These are phyloP conservation scores for Chloroceryle inda DNA, from an alignment of 2,797 vertebrate genomes.

Conservation along the genomic window DNA sequence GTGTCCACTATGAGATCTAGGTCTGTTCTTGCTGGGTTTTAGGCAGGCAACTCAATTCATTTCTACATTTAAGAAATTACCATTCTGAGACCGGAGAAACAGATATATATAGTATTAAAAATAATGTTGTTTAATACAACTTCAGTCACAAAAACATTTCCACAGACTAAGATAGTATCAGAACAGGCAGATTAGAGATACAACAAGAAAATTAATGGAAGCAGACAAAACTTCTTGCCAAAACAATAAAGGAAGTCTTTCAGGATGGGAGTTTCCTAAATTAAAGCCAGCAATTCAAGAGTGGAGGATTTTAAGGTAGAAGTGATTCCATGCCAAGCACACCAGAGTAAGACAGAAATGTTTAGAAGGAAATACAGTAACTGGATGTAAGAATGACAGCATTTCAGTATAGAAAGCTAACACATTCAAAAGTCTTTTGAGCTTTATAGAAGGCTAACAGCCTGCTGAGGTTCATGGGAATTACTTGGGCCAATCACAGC, in stretches of 20 bases:
- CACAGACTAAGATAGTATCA: conserved; percentile 21
- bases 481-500: not conserved
- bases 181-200: conserved; percentile 22
- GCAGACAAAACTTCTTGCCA: conserved; percentile 33
- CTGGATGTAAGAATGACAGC: not conserved
- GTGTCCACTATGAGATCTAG: not conserved
- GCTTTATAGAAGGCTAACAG: not conserved
- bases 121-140: not conserved
- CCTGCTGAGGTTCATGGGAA: not conserved
- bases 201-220: conserved; percentile 49
- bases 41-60: not conserved
- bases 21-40: not conserved
- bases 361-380: not conserved
- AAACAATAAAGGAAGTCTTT: conserved; percentile 48
- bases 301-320: not conserved
- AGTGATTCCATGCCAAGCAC: not conserved
- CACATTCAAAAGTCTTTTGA: not conserved
- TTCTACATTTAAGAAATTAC: not conserved
- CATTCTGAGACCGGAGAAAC: not conserved
- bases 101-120: not conserved
- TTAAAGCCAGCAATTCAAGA: conserved; percentile 27
- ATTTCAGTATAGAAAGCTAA: not conserved
- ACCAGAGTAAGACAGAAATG: not conserved
- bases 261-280: conserved; percentile 35
- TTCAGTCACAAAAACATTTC: conserved; percentile 24